These are phyloP conservation scores for Ichneumon xanthorius DNA, from an alignment of 2,888 invertebrate species.

Conservation along the genomic window DNA sequence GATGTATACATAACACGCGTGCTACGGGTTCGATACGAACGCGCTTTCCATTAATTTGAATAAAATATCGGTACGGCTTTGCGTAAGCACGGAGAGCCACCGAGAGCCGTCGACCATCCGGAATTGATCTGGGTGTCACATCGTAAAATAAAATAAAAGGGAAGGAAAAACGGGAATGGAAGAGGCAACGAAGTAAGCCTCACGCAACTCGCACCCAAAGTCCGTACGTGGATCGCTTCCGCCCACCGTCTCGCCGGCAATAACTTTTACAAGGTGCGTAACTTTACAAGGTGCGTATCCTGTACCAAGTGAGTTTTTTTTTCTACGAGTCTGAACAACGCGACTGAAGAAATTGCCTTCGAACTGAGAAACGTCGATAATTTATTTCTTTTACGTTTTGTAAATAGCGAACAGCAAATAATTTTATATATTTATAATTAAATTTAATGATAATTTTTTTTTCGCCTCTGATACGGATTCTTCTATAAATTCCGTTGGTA, in stretches of 20 bases:
- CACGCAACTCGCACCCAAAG: constrained; percentile 15
- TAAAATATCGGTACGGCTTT: constrained; percentile 60
- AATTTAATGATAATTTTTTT: too few species aligned
- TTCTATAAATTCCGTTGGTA: too few species aligned
- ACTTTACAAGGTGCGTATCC: constrained; percentile 2
- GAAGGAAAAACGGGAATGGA: constrained; percentile 19
- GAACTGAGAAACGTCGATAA: constrained; percentile 1
- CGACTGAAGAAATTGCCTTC: constrained; percentile 20
- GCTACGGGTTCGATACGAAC: constrained; percentile 3
- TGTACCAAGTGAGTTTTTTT: constrained; percentile 10
- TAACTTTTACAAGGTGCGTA: background rate
- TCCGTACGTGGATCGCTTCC: constrained; percentile 4
- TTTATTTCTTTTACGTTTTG: background rate
- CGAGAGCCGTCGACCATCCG: constrained; percentile 16
- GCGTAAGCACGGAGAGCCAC: constrained; percentile 32
- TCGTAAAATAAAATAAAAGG: constrained; percentile 36
- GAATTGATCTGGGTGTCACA: constrained; percentile 48
- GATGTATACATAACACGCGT: background rate
- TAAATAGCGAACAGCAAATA: too few species aligned
- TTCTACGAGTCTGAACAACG: background rate
- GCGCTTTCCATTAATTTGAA: constrained; percentile 64
- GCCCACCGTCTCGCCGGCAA: constrained; percentile 1
- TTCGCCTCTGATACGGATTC: too few species aligned
- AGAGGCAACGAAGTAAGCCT: constrained; percentile 5
- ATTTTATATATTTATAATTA: too few species aligned